Base-by-base conservation (phyloP, 2,113 vertebrate species). In the Zapornia atra region DNA sequence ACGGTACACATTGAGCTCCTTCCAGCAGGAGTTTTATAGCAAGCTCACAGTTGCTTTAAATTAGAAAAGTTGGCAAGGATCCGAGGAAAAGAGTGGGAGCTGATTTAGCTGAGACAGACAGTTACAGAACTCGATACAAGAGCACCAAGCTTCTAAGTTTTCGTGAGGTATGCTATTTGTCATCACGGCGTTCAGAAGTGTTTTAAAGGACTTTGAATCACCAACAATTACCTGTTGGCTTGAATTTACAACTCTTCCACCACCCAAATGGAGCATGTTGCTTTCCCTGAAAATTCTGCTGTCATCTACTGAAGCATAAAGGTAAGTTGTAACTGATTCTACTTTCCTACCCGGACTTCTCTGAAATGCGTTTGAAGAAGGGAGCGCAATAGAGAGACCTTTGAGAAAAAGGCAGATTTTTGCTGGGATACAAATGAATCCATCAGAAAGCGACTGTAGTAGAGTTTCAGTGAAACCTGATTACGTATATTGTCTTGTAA, bases 41-140 rank as follows among this genome's bases (percentile, higher is more conserved):
- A 93, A 97, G 96, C 97, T 97, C 92, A 42, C 98, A 98, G 98
- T 98, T 98, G 98, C 98, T 98, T 98, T 98, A 98, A 97, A 98
- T 98, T 98, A 98, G 91, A 97, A 97, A 95, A 94, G 69, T 63
- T 98, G 98, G 98, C 98, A 95, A 96, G 90, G 88, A 88, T 88
- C 96, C 88, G 94, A 93, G 92, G 97, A 93, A 98, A 97, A 97
- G 98, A 98, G 98, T 92, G 42, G 97, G 96, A 96, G 96, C 97
- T 93, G 94, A 95, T 96, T 98, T 95, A 98, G 96, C 96, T 34
- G 96, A 96, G 97, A 97, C 88, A 97, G 97, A 94, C 94, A 94
- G 96, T 97, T 94, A 93, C 94, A 97, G 93, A 97, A 95, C 96
- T 94, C 93, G 54, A 60, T 65, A 68, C 57, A 51, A 78, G 88